These are phyloP conservation scores for Oceanites oceanicus DNA, from an alignment of 2,113 vertebrate species.

Conservation along the genomic window DNA sequence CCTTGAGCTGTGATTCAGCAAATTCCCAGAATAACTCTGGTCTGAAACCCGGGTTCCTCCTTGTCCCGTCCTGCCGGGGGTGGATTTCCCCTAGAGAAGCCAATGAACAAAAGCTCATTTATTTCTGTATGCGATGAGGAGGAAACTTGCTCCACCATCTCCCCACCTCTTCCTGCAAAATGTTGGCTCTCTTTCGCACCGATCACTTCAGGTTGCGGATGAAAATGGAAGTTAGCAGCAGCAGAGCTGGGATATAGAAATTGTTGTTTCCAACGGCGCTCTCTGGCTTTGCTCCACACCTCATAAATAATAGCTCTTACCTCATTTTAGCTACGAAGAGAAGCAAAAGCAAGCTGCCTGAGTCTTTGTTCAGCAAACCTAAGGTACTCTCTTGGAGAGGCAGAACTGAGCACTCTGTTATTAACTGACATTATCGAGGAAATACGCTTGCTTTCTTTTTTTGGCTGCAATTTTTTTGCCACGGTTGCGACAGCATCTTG, in stretches of 20 bases:
- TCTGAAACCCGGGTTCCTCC: conserved; percentile 5
- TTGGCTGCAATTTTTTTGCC: not conserved
- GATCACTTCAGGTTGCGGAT: not conserved
- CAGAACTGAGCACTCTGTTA: not conserved
- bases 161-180: conserved; percentile 36
- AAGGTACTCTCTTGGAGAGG: not conserved
- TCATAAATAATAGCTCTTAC: not conserved
- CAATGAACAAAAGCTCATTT: conserved; percentile 40
- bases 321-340: not conserved
- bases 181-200: not conserved
- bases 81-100: conserved; percentile 45
- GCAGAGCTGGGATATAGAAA: not conserved
- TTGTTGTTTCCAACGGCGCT: not conserved
- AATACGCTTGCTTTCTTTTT: not conserved
- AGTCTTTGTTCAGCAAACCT: not conserved
- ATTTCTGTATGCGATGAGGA: not conserved
- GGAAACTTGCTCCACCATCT: not conserved
- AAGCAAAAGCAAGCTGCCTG: not conserved
- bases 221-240: not conserved
- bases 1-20: conserved; percentile 52
- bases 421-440: not conserved
- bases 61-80: not conserved
- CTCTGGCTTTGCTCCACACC: not conserved
- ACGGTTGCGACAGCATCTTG: not conserved
- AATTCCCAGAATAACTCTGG: not conserved